Evolutionary conservation across 2,113 vertebrate species (phyloP).

Genomic region (Ammodytes marinus): DNA sequence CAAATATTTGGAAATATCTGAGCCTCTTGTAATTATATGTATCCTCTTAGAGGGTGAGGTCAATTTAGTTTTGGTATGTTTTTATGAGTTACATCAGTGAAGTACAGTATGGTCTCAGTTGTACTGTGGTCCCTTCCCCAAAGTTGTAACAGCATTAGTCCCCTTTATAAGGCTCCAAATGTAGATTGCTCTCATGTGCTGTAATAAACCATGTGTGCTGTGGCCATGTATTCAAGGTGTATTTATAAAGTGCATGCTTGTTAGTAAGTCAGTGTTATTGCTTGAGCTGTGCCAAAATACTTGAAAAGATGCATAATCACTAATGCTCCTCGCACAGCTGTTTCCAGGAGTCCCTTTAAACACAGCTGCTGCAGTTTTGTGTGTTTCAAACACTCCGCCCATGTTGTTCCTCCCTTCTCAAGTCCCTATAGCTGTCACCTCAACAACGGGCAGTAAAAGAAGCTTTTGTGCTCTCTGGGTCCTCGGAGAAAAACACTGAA

Average conservation of each 20-base stretch:
- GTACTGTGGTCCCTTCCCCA: not conserved
- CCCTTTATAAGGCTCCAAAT: not conserved
- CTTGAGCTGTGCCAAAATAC: slow-evolving; percentile 74
- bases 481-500: slow-evolving; percentile 64
- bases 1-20: slow-evolving; percentile 16
- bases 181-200: slow-evolving; percentile 16
- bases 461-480: slow-evolving; percentile 69
- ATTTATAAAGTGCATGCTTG: slow-evolving; percentile 68
- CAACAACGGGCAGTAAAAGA: slow-evolving; percentile 80
- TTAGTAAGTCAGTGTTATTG: slow-evolving; percentile 73
- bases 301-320: slow-evolving; percentile 82
- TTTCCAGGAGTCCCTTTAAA: slow-evolving; percentile 85
- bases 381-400: slow-evolving; percentile 74
- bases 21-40: not conserved
- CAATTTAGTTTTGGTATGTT: not conserved
- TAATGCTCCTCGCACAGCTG: slow-evolving; percentile 75
- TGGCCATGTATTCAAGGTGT: slow-evolving; percentile 60
- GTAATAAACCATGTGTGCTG: slow-evolving; percentile 31
- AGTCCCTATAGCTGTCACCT: slow-evolving; percentile 81
- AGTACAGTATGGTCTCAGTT: not conserved
- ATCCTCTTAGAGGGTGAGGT: not conserved
- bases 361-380: slow-evolving; percentile 79
- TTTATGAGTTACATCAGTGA: not conserved
- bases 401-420: slow-evolving; percentile 75
- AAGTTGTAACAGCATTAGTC: not conserved